Conservation (phyloP, 1,140 invertebrate species). For the Melanaphis sacchari region DNA sequence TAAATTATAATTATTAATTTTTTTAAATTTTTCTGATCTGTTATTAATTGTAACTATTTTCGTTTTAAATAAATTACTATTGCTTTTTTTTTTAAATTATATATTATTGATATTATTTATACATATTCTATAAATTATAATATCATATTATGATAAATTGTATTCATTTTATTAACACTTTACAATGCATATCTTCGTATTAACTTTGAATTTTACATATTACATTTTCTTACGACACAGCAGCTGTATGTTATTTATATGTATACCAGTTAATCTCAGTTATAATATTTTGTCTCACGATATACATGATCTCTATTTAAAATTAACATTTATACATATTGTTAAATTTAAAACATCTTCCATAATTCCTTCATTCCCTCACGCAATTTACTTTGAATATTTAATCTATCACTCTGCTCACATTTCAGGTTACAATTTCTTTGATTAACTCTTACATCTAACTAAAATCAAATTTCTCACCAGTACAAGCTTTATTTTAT, state of each 20-base stretch:
- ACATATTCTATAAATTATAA: neutral
- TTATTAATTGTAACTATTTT: neutral
- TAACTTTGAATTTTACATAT: neutral
- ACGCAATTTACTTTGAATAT: neutral
- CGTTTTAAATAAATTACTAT: neutral
- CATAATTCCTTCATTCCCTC: neutral
- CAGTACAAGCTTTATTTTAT: neutral
- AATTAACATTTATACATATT: neutral
- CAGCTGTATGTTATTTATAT: neutral
- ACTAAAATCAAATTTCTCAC: neutral
- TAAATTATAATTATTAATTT: neutral
- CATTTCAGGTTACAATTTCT: neutral
- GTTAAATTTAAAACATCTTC: slow-evolving; percentile 8
- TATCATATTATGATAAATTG: neutral
- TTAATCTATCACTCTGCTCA: neutral
- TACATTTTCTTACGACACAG: neutral
- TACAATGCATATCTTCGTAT: neutral
- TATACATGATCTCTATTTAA: neutral
- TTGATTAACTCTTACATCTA: neutral
- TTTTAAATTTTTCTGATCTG: neutral
- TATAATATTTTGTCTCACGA: neutral
- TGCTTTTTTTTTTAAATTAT: neutral
- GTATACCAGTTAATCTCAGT: neutral
- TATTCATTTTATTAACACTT: neutral
- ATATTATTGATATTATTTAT: neutral